A percentile compares a stretch with the other conserved stretches of the same genome.
These are phyloP conservation scores for Sakesphorus luctuosus DNA, from an alignment of 2,113 vertebrate genomes.

Conservation along the genomic window DNA sequence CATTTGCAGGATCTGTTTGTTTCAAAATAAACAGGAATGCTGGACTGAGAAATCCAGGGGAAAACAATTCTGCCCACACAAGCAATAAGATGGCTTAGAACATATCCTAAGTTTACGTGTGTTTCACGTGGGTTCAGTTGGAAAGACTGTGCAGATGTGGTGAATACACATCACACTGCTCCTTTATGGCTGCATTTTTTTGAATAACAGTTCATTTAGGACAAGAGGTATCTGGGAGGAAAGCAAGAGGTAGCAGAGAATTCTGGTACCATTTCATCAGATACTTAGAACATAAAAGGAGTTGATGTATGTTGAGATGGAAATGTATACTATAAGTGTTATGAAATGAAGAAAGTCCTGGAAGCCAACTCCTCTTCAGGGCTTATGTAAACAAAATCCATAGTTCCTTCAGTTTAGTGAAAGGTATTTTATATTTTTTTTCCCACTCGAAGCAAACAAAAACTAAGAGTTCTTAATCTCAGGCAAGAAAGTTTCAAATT, in stretches of 20 bases:
- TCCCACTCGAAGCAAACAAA: not conserved
- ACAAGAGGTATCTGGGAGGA: not conserved
- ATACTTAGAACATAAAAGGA: not conserved
- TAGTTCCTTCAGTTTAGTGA: not conserved
- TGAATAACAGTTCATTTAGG: not conserved
- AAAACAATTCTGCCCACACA: not conserved
- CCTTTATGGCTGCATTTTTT: not conserved
- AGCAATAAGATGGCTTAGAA: not conserved
- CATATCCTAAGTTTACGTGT: not conserved
- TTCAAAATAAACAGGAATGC: not conserved
- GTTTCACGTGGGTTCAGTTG: not conserved
- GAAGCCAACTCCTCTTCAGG: not conserved
- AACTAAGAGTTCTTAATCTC: not conserved
- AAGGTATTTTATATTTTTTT: not conserved
- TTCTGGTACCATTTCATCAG: not conserved
- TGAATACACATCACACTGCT: not conserved
- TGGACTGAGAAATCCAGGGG: not conserved
- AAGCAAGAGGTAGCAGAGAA: not conserved
- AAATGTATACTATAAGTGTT: not conserved
- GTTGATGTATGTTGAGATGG: not conserved
- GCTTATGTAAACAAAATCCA: not conserved
- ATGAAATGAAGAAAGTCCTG: not conserved
- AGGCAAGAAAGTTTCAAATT: not conserved
- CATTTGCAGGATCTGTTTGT: not conserved
- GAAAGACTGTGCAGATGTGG: not conserved